A percentile compares a stretch with the other conserved stretches of the same genome.
phyloP scores from a whole-genome alignment of 2,888 invertebrate species.

The Rapana venosa region DNA sequence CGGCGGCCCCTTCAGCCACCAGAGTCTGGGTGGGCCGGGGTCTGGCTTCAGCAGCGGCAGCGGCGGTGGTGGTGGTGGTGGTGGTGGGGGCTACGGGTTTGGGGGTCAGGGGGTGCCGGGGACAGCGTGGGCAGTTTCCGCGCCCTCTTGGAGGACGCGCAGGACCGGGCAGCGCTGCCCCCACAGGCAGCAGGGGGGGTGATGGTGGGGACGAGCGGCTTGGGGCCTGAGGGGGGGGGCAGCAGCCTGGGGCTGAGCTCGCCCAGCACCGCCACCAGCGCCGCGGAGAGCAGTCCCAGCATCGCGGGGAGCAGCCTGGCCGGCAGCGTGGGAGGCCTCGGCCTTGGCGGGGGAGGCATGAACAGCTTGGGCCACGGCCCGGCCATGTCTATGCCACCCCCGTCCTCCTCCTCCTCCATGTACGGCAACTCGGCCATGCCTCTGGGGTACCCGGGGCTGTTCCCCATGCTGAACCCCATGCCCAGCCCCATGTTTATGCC shows the following conservation, averaged over 20 bases:
- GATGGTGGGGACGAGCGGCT: neutral
- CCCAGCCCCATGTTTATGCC: conserved; percentile 53
- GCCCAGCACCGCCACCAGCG: conserved; percentile 1
- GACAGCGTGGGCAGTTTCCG: conserved; percentile 40
- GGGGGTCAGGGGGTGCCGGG: conserved; percentile 2
- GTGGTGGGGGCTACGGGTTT: neutral
- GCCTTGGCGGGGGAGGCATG: conserved; percentile 20
- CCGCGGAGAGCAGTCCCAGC: conserved; percentile 1
- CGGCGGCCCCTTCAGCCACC: conserved; percentile 31
- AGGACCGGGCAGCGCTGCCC: conserved; percentile 2
- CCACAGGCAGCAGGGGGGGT: neutral
- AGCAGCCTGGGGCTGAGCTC: neutral
- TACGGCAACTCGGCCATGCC: conserved; percentile 39
- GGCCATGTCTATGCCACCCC: neutral
- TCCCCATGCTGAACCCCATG: conserved; percentile 42
- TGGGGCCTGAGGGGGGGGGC: neutral
- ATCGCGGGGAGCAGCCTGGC: neutral
- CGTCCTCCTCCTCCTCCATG: conserved; percentile 17
- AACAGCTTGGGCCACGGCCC: neutral
- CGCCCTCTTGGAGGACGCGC: conserved; percentile 33
- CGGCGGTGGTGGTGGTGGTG: too few species aligned
- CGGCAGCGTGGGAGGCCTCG: neutral
- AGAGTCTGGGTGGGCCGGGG: neutral
- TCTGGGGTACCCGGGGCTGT: conserved; percentile 42
- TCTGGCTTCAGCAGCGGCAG: neutral